These are phyloP conservation scores for Campylomormyrus numenius DNA, from an alignment of 2,113 vertebrate species.

Conservation along the genomic window DNA sequence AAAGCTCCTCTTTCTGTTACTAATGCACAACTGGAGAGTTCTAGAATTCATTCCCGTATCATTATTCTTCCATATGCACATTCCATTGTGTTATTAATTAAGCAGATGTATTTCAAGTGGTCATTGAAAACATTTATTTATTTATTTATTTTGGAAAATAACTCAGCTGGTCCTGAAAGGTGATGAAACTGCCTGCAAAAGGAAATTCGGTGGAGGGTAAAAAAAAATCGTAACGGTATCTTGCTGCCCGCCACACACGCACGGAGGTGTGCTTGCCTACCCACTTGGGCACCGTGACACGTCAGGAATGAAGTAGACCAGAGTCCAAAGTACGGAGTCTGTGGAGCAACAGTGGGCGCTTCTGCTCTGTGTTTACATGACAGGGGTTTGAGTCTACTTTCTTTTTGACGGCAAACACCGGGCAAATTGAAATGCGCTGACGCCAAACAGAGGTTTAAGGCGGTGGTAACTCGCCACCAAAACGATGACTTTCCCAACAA, in stretches of 20 bases:
- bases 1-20: not conserved
- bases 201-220: constrained; percentile 3
- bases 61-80: not conserved
- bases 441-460: constrained; percentile 34
- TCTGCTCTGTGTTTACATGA: not conserved
- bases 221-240: not conserved
- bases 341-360: not conserved
- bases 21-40: not conserved
- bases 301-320: not conserved
- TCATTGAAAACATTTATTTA: not conserved
- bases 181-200: constrained; percentile 33
- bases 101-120: not conserved
- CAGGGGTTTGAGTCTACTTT: not conserved
- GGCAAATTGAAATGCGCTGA: constrained; percentile 31
- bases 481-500: constrained; percentile 46
- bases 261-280: not conserved
- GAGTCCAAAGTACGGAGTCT: not conserved
- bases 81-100: not conserved
- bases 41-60: not conserved
- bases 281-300: not conserved
- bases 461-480: constrained; percentile 36
- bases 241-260: not conserved
- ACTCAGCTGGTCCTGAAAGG: constrained; percentile 4
- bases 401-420: not conserved
- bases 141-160: not conserved